These are phyloP conservation scores for Bolinopsis microptera DNA, from an alignment of 37 sponge, comb jelly and placozoan genomes.

Conservation along the genomic window DNA sequence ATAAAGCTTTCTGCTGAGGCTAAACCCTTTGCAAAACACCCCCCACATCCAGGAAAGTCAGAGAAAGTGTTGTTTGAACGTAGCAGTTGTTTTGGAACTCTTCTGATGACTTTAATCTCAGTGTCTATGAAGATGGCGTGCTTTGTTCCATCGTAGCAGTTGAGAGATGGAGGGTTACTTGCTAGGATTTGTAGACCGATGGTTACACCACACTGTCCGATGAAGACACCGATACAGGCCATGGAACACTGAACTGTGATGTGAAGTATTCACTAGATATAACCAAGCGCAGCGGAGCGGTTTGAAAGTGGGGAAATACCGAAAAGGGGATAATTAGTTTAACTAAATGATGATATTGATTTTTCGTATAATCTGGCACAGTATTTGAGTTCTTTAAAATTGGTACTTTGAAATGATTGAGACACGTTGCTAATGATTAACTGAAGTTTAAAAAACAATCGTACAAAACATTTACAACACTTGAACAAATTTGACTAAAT, in stretches of 20 bases:
- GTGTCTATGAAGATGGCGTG: slow-evolving; percentile 56
- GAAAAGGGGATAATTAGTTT: too few species aligned
- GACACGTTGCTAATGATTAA: neutral
- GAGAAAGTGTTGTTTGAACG: neutral
- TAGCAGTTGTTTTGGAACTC: neutral
- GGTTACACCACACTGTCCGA: slow-evolving; percentile 61
- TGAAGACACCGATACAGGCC: slow-evolving; percentile 58
- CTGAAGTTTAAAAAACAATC: neutral
- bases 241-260: too few species aligned
- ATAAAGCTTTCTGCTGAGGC: neutral
- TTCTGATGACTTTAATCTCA: slow-evolving; percentile 34
- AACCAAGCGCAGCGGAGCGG: neutral
- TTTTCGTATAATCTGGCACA: too few species aligned
- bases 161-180: neutral
- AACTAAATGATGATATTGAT: too few species aligned
- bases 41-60: slow-evolving; percentile 57
- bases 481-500: neutral
- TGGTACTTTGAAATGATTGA: too few species aligned
- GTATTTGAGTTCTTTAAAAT: too few species aligned
- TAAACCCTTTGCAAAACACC: slow-evolving; percentile 44
- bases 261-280: neutral
- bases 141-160: slow-evolving; percentile 23
- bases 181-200: slow-evolving; percentile 33
- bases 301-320: too few species aligned
- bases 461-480: neutral